Evolutionary conservation across 2,113 vertebrate species (phyloP).

Genomic region (Maccullochella peelii): DNA sequence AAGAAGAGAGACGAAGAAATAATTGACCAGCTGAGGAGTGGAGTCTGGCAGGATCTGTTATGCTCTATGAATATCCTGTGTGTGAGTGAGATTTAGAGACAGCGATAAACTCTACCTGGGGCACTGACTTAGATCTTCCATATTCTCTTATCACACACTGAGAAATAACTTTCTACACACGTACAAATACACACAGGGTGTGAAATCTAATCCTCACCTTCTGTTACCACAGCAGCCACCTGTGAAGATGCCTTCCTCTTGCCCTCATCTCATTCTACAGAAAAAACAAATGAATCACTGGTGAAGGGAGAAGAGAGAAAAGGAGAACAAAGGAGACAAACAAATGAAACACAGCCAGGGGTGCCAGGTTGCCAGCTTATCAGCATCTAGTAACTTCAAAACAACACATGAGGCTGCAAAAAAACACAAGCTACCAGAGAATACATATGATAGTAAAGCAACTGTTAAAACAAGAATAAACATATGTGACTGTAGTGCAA

Average conservation of each 20-base stretch:
- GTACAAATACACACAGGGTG: slow-evolving; percentile 44
- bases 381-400: slow-evolving; percentile 50
- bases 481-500: background rate
- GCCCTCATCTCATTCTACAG: slow-evolving; percentile 32
- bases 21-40: slow-evolving; percentile 16
- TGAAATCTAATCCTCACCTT: slow-evolving; percentile 61
- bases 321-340: slow-evolving; percentile 17
- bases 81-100: slow-evolving; percentile 43
- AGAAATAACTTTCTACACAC: slow-evolving; percentile 61
- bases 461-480: slow-evolving; percentile 32
- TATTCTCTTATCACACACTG: slow-evolving; percentile 47
- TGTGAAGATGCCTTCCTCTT: slow-evolving; percentile 53
- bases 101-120: slow-evolving; percentile 48
- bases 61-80: slow-evolving; percentile 38
- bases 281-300: slow-evolving; percentile 58
- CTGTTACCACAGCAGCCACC: slow-evolving; percentile 59
- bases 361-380: slow-evolving; percentile 61
- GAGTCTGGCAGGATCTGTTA: slow-evolving; percentile 14
- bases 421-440: slow-evolving; percentile 4
- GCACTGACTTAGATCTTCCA: slow-evolving; percentile 38
- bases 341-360: slow-evolving; percentile 57
- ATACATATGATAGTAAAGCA: slow-evolving; percentile 14
- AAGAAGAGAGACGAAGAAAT: background rate
- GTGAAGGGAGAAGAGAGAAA: slow-evolving; percentile 41
- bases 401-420: slow-evolving; percentile 19